A percentile compares a stretch with the other conserved stretches of the same genome.
phyloP scores from a whole-genome alignment of 2,888 invertebrate species.

The Lepidocyrtoides sp. region DNA sequence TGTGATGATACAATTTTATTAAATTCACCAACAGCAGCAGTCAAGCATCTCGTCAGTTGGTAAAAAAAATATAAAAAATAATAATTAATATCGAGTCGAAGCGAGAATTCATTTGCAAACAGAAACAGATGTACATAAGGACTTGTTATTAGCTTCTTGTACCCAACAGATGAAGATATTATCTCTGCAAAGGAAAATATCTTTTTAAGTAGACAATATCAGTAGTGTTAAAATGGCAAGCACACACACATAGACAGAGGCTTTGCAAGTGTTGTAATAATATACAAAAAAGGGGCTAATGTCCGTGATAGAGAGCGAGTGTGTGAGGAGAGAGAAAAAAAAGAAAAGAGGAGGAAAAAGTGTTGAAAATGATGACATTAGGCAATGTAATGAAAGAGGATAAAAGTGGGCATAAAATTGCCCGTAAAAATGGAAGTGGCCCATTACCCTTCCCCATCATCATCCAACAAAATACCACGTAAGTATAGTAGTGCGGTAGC shows the following conservation, averaged over 20 bases:
- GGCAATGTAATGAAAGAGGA: conserved; percentile 84
- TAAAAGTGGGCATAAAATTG: conserved; percentile 83
- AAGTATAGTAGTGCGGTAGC: conserved; percentile 25
- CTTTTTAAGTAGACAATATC: conserved; percentile 50
- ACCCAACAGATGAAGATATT: conserved; percentile 39
- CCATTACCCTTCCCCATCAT: conserved; percentile 82
- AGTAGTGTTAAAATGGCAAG: conserved; percentile 40
- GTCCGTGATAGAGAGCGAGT: conserved; percentile 49
- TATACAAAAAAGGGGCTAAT: conserved; percentile 58
- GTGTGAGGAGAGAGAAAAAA: conserved; percentile 14
- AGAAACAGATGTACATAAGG: conserved; percentile 8
- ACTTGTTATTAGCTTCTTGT: neutral
- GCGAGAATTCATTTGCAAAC: neutral
- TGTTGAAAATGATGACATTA: conserved; percentile 84
- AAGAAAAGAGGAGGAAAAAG: conserved; percentile 72
- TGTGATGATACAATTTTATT: neutral
- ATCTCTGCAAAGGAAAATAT: conserved; percentile 47
- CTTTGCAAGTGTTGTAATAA: conserved; percentile 44
- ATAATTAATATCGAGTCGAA: neutral
- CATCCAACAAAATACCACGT: conserved; percentile 76
- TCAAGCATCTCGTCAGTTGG: neutral
- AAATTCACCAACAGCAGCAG: neutral
- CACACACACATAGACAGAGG: neutral
- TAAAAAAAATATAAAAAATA: neutral
- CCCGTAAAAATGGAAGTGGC: conserved; percentile 84